Base-by-base conservation (phyloP, 2,113 vertebrate genomes). In the Entomyzon cyanotis region DNA sequence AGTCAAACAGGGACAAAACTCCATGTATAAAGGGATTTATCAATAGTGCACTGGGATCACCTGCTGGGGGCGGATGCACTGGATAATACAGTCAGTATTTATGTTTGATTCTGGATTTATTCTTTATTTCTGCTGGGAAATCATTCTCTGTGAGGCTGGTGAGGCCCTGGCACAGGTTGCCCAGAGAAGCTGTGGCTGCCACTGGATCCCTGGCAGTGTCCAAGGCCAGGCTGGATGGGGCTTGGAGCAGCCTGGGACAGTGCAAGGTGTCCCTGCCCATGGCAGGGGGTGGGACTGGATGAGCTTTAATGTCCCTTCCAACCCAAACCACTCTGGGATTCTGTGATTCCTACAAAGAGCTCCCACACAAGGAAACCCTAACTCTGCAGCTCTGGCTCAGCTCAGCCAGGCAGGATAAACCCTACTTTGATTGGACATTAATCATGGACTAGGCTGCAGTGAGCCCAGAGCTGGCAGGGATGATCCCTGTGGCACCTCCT, bases 171-270 rank as follows among this genome's bases (percentile, higher is more conserved):
- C 11, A 35, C 30, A 75, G 23, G 23, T 2, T 74, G 52, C 31
- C 68, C 62, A 44, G n/a, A 33, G 60, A 0, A 82, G 33, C 60
- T 52, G 33, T 23, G 50, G 52, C 50, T 88, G 68, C 7, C 17
- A 31, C 59, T 47, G 55, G 20, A 52, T 30, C 44, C 46, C 39
- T 75, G 59, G 77, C 0, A 81, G 2, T 44, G 52, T 0, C 35
- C 53, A 21, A 60, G 55, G 41, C 41, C 56, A 56, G 75, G 19
- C 0, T 74, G 68, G 77, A 52, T 0, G 0, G 15, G 33, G 27
- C 19, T 82, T 17, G 46, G 46, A 75, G 53, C 53, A 67, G 0
- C 33, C 77, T 25, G 39, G 87, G 19, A 0, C 0, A 62, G 30
- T 55, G 55, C 47, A 2, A 83, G 41, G 4, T 55, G 70, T 37